phyloP scores from a whole-genome alignment of 2,797 vertebrate species.

The Loriculus beryllinus region DNA sequence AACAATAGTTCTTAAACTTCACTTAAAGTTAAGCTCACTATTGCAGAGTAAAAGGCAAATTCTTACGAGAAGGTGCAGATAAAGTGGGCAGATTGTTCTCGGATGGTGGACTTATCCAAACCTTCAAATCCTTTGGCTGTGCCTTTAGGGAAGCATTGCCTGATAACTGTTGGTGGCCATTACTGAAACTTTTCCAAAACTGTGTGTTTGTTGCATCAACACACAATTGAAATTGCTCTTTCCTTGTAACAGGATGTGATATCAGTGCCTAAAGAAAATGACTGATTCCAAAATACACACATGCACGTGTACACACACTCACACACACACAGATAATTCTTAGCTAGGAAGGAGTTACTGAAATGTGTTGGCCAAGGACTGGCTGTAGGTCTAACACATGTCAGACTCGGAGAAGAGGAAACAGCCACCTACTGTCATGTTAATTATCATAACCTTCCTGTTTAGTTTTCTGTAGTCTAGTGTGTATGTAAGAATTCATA shows the following conservation, averaged over 20 bases:
- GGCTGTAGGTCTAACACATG: background rate
- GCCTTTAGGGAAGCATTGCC: background rate
- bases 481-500: background rate
- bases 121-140: background rate
- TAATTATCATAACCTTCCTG: background rate
- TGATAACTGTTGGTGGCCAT: background rate
- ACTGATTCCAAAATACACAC: background rate
- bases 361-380: background rate
- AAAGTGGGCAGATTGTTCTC: background rate
- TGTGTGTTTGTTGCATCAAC: background rate
- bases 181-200: background rate
- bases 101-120: background rate
- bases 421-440: background rate
- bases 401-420: background rate
- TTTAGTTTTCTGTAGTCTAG: background rate
- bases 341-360: background rate
- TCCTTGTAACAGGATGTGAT: background rate
- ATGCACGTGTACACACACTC: fast-evolving
- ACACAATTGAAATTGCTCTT: background rate
- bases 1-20: background rate
- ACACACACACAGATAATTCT: background rate
- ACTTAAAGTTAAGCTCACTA: background rate
- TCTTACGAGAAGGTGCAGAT: background rate
- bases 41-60: background rate
- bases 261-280: background rate